Base-by-base conservation (phyloP, 2,888 invertebrate species). In the Catocala nupta region DNA sequence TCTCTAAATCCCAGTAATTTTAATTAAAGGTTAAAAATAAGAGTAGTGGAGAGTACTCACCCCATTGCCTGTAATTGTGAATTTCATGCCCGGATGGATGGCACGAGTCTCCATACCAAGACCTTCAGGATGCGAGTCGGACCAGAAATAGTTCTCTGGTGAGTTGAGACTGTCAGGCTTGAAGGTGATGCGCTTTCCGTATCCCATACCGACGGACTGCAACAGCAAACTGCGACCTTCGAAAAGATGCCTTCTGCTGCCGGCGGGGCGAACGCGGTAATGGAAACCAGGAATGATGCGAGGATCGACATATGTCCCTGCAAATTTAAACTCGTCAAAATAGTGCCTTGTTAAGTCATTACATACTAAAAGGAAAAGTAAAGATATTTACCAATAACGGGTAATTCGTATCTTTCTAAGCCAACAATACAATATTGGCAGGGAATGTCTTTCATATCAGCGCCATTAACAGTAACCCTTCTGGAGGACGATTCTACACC, bases 111-210 rank as follows among this genome's bases (percentile, higher is more conserved):
- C 96, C 82, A 96, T 92, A 55, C 96, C 97, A 64, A 96, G 90
- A 44, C 97, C 97, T 78, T 96, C 96, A 5, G 96, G 95, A 75
- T 96, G 96, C 47, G 96, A 96, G 87, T 97, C 97, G 33, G 97
- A 97, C 97, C 97, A 97, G 88, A 97, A 96, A 84, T 95, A 96
- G 86, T 96, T 96, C 72, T 96, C 94, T 4, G 96, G 95, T 12
- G 90, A 87, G 59, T 95, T 91, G 16, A 95, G 86, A 3, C 95
- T 94, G 70, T 96, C 95, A 0, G 96, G 96, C 75, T 95, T 94
- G 89, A 97, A 97, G 1, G 96, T 96, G 63, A 97, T 92, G 54
- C 97, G 94, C 83, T 97, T 97, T 36, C 96, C 97, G 80, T 97
- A 97, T 13, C 97, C 97, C 93, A 96, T 95, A 9, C 97, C 97